These are phyloP conservation scores for Catotricha subobsoleta DNA, from an alignment of 2,888 invertebrate genomes.

Conservation along the genomic window DNA sequence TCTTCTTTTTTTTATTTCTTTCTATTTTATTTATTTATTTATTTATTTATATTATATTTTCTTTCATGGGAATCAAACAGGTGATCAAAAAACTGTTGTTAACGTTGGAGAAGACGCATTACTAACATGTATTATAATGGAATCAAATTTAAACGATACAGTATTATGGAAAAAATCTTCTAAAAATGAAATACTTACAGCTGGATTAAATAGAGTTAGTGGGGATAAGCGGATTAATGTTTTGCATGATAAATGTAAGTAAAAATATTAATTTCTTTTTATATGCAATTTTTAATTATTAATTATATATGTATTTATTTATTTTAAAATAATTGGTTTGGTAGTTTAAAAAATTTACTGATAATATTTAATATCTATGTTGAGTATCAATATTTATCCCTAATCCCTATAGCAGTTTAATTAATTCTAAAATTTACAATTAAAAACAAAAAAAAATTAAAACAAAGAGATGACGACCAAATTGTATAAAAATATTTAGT, in stretches of 20 bases:
- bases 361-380: not conserved
- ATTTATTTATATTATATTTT: no score
- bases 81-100: no score
- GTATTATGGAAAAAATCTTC: slow-evolving; percentile 62
- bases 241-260: slow-evolving; percentile 59
- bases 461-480: no score
- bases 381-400: not conserved
- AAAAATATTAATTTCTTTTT: not conserved
- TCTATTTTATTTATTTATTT: no score
- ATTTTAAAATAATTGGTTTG: no score
- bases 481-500: no score
- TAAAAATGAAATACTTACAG: slow-evolving; percentile 51
- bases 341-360: no score
- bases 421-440: not conserved
- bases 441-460: no score
- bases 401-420: not conserved
- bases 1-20: no score
- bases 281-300: no score
- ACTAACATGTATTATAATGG: slow-evolving; percentile 62
- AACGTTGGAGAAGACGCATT: slow-evolving; percentile 60
- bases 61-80: no score
- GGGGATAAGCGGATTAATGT: slow-evolving; percentile 53
- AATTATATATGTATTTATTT: no score
- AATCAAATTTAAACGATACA: slow-evolving; percentile 37
- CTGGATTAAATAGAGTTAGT: slow-evolving; percentile 55